A percentile compares a stretch with the other conserved stretches of the same genome.
Evolutionary conservation across 2,888 invertebrate species (phyloP).

Genomic region (Cosmia pyralina): DNA sequence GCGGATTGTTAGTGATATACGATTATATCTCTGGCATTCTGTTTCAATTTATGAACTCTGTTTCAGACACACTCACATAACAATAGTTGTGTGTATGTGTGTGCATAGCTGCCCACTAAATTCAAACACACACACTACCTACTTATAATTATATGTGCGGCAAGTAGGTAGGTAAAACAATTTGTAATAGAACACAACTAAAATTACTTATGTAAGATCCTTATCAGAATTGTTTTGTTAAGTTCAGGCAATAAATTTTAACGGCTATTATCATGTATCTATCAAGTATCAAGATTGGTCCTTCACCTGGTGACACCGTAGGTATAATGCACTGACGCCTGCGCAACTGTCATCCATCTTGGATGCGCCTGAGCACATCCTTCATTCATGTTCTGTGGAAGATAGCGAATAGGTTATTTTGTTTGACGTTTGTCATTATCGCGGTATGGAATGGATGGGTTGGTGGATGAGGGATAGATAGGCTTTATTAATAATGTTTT

Average conservation of each 20-base stretch:
- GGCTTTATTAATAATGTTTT: constrained; percentile 12
- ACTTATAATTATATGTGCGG: constrained; percentile 9
- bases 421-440: constrained; percentile 54
- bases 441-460: constrained; percentile 37
- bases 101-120: background rate
- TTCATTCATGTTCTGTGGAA: constrained; percentile 54
- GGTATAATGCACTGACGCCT: constrained; percentile 59
- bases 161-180: constrained; percentile 36
- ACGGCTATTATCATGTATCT: constrained; percentile 54
- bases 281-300: constrained; percentile 57
- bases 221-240: constrained; percentile 63
- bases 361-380: constrained; percentile 53
- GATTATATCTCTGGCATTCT: constrained; percentile 50
- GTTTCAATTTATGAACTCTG: constrained; percentile 44
- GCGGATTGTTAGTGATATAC: constrained; percentile 51
- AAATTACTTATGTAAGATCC: constrained; percentile 59
- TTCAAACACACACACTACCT: constrained; percentile 21
- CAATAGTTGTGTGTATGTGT: constrained; percentile 1
- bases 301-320: constrained; percentile 60
- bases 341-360: constrained; percentile 60
- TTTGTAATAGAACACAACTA: constrained; percentile 54
- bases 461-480: constrained; percentile 31
- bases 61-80: constrained; percentile 14
- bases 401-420: constrained; percentile 55
- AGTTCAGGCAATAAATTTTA: constrained; percentile 58